phyloP scores from a whole-genome alignment of 2,888 invertebrate species.

The Cheilosia variabilis region DNA sequence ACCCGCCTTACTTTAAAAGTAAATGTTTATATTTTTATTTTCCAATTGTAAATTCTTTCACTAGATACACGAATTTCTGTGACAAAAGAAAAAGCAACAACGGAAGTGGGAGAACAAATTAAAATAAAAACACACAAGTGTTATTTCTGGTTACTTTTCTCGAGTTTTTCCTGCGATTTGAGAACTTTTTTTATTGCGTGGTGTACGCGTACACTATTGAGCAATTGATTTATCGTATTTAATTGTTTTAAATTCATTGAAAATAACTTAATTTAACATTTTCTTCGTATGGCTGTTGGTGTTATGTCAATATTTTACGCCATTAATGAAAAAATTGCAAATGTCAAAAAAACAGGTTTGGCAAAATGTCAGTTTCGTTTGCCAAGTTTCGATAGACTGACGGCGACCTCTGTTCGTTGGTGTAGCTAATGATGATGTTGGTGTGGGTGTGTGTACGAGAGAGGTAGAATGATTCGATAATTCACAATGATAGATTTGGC shows the following conservation, averaged over 20 bases:
- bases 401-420: not conserved
- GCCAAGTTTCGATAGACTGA: conserved; percentile 45
- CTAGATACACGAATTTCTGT: conserved; percentile 7
- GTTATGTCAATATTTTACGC: conserved; percentile 75
- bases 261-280: conserved; percentile 35
- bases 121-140: conserved; percentile 25
- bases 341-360: conserved; percentile 66
- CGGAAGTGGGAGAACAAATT: conserved; percentile 19
- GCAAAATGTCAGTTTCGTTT: conserved; percentile 63
- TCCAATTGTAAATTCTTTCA: conserved; percentile 13
- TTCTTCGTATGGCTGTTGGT: conserved; percentile 42
- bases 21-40: conserved; percentile 8
- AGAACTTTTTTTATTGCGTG: not conserved
- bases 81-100: conserved; percentile 16
- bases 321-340: conserved; percentile 72
- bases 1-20: conserved; percentile 1
- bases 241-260: conserved; percentile 29
- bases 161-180: not conserved
- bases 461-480: not conserved
- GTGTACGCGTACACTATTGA: conserved; percentile 2
- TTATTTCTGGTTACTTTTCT: conserved; percentile 13
- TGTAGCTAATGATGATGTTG: not conserved
- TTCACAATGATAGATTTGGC: too few species aligned
- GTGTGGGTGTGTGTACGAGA: conserved; percentile 28
- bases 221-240: conserved; percentile 15